A percentile compares a stretch with the other conserved stretches of the same genome.
These are phyloP conservation scores for Palythoa grandis DNA, from an alignment of 92 coral and sea anemone species.

Conservation along the genomic window DNA sequence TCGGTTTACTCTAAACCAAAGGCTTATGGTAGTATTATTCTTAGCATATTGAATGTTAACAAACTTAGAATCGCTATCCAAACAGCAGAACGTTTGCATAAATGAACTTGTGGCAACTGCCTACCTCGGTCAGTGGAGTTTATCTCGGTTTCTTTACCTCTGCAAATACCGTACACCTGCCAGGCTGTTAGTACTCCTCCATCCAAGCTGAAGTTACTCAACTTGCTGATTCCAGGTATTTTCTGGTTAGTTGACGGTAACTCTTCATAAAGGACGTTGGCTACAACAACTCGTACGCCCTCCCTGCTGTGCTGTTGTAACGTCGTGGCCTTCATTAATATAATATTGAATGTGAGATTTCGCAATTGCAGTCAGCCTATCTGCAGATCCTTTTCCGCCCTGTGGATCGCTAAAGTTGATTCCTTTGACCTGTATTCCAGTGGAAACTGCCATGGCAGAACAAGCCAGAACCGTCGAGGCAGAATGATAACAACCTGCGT, in stretches of 20 bases:
- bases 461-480: not conserved
- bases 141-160: too few species aligned
- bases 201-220: not conserved
- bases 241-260: not conserved
- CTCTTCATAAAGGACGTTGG: not conserved
- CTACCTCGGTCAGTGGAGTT: too few species aligned
- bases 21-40: too few species aligned
- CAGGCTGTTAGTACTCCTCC: too few species aligned
- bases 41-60: too few species aligned
- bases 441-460: not conserved
- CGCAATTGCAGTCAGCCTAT: not conserved
- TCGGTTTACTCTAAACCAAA: too few species aligned
- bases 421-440: not conserved
- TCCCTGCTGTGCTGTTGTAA: not conserved
- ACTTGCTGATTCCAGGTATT: not conserved
- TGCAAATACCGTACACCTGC: too few species aligned
- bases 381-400: not conserved
- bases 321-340: not conserved
- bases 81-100: too few species aligned
- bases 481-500: not conserved
- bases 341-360: not conserved
- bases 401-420: not conserved
- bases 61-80: too few species aligned
- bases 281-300: not conserved
- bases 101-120: too few species aligned